phyloP scores from a whole-genome alignment of 2,113 vertebrate species.

The Pandion haliaetus region DNA sequence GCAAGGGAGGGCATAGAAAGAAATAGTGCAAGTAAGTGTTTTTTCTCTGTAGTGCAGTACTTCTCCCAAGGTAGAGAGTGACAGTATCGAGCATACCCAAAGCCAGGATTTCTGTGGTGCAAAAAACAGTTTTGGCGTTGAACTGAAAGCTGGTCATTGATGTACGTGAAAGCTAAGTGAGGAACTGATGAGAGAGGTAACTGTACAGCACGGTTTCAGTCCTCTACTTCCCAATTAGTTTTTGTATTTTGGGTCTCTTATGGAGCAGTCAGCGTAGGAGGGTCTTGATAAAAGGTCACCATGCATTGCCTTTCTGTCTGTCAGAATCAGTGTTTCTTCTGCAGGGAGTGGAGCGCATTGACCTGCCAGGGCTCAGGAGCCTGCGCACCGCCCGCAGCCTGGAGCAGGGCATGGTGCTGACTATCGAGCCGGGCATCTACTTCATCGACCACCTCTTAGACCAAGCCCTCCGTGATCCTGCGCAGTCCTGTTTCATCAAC shows the following conservation, averaged over 20 bases:
- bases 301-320: rapidly evolving
- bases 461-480: slow-evolving; percentile 79
- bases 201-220: not conserved
- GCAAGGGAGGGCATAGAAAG: not conserved
- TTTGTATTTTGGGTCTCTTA: rapidly evolving
- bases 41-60: not conserved
- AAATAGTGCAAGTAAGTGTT: not conserved
- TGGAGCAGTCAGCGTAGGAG: rapidly evolving
- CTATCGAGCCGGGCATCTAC: slow-evolving; percentile 93
- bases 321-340: rapidly evolving
- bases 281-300: not conserved
- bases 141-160: not conserved
- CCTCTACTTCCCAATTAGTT: not conserved
- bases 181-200: not conserved
- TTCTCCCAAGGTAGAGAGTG: not conserved
- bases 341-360: slow-evolving; percentile 84
- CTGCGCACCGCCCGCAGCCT: slow-evolving; percentile 86
- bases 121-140: not conserved
- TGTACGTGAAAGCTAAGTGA: rapidly evolving
- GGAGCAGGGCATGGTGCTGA: slow-evolving; percentile 91
- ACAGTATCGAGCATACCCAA: not conserved
- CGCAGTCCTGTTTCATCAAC: slow-evolving; percentile 87
- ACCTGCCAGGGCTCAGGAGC: slow-evolving; percentile 84
- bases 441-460: slow-evolving; percentile 93
- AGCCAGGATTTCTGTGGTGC: not conserved